These are phyloP conservation scores for Sacculina carcini DNA, from an alignment of 2,888 invertebrate genomes.

Conservation along the genomic window DNA sequence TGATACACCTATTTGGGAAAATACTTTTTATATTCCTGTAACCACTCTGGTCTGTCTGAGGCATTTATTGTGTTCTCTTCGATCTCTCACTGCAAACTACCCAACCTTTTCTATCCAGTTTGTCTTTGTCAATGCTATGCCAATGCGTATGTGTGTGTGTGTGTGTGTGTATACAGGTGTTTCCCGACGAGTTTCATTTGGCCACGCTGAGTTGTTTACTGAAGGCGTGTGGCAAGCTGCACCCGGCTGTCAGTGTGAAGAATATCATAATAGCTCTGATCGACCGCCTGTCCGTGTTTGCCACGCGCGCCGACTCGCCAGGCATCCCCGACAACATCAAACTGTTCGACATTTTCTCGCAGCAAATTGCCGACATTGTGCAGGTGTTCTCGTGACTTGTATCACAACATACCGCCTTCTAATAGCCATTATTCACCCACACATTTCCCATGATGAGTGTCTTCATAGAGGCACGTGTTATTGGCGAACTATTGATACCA, in stretches of 20 bases:
- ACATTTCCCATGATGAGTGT: no score
- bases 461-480: no score
- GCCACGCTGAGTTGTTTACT: constrained; percentile 82
- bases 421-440: not conserved
- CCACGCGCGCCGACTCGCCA: constrained; percentile 35
- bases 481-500: not conserved
- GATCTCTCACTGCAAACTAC: no score
- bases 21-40: not conserved
- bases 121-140: not conserved
- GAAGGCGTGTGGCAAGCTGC: constrained; percentile 86
- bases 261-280: constrained; percentile 92
- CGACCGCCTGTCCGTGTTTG: constrained; percentile 59
- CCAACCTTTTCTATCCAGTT: no score
- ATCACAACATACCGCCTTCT: constrained; percentile 3
- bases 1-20: no score
- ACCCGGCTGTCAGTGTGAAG: constrained; percentile 86
- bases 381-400: constrained; percentile 30
- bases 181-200: constrained; percentile 96
- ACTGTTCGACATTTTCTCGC: constrained; percentile 91
- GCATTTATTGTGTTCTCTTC: no score
- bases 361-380: constrained; percentile 84
- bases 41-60: no score
- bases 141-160: not conserved
- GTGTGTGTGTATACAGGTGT: constrained; percentile 30
- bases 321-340: constrained; percentile 36